phyloP scores from a whole-genome alignment of 92 coral and sea anemone species.

The Porites evermanni region DNA sequence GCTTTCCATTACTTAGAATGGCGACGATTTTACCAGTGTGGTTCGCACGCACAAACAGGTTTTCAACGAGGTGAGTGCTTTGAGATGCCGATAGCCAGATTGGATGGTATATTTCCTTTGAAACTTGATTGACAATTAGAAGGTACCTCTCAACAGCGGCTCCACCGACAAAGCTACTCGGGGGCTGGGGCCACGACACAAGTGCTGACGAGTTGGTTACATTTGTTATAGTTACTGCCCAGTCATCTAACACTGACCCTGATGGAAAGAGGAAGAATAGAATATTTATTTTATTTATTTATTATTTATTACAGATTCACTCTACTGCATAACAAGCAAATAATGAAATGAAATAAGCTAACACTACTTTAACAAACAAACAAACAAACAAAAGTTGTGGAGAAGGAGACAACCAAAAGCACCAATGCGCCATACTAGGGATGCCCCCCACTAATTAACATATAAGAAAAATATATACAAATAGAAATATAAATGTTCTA shows the following conservation, averaged over 20 bases:
- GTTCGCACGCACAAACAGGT: background rate
- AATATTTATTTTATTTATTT: no score
- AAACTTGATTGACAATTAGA: background rate
- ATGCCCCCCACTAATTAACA: no score
- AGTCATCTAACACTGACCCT: background rate
- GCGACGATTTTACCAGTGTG: constrained; percentile 8
- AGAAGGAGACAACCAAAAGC: no score
- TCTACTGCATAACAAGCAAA: no score
- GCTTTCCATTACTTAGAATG: constrained; percentile 1
- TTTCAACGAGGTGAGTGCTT: background rate
- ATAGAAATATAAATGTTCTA: no score
- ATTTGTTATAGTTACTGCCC: background rate
- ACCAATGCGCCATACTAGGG: no score
- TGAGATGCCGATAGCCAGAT: background rate
- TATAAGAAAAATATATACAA: no score
- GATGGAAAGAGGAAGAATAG: background rate
- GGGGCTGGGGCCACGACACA: background rate
- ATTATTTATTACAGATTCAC: no score
- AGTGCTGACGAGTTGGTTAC: background rate
- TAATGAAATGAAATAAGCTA: no score
- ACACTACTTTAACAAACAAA: no score
- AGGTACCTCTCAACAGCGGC: background rate
- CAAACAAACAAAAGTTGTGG: no score
- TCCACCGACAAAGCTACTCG: background rate
- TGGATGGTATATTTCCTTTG: background rate